Evolutionary conservation across 2,888 invertebrate genomes (phyloP).

Genomic region (Rhagonycha fulva): DNA sequence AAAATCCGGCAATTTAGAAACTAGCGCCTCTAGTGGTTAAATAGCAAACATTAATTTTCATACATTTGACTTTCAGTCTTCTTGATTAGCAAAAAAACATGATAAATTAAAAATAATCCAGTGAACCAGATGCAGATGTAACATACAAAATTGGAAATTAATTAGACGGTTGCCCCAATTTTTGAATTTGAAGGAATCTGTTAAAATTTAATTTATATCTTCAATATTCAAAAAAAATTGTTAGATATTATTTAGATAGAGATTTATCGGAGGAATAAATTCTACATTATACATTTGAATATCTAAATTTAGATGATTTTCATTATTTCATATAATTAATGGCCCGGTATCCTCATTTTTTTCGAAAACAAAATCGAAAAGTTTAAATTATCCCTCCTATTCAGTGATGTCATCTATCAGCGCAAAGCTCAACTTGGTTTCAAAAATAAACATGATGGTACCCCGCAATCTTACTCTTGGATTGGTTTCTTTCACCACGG

Average conservation of each 20-base stretch:
- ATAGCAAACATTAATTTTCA: neutral
- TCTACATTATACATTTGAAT: neutral
- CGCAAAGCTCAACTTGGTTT: slow-evolving; percentile 32
- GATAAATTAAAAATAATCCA: neutral
- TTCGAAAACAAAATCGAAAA: neutral
- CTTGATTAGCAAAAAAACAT: neutral
- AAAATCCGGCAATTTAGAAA: neutral
- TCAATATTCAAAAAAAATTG: too few species aligned
- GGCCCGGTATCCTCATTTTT: neutral
- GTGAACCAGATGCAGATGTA: neutral
- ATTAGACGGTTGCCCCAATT: neutral
- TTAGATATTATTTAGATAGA: too few species aligned
- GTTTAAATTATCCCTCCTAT: neutral
- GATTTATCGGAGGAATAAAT: neutral
- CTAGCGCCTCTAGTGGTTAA: neutral
- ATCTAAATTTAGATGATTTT: neutral
- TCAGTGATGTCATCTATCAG: slow-evolving; percentile 43
- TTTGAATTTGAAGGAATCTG: neutral
- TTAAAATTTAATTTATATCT: neutral
- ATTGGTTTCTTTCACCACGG: slow-evolving; percentile 56
- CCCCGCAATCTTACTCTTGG: slow-evolving; percentile 29
- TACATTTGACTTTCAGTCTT: neutral
- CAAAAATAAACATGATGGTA: slow-evolving; percentile 28
- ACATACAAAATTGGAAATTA: neutral
- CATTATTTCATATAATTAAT: neutral